phyloP scores from a whole-genome alignment of 1,140 invertebrate genomes.

The Yoshiicerus persimilis region DNA sequence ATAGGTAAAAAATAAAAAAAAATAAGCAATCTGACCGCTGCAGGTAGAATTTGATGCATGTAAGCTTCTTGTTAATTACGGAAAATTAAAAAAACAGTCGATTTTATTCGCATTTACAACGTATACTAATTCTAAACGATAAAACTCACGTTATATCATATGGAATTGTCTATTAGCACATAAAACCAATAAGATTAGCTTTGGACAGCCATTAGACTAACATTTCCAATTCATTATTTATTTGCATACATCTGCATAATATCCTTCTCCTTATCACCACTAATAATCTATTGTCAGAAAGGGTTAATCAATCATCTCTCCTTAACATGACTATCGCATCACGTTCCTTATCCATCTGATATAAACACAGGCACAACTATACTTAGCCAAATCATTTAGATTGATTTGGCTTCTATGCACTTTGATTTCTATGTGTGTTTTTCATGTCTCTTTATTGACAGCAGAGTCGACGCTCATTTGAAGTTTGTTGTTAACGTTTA shows the following conservation, averaged over 20 bases:
- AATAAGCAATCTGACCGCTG: too few relatives aligned
- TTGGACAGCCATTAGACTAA: not conserved
- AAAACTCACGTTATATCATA: too few relatives aligned
- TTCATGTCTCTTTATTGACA: not conserved
- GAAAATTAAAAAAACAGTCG: too few relatives aligned
- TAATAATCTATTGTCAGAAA: conserved; percentile 28
- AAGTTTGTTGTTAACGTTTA: not conserved
- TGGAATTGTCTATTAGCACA: not conserved
- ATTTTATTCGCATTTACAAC: too few relatives aligned
- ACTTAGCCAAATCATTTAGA: not conserved
- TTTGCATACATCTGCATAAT: conserved; percentile 27
- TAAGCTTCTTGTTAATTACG: too few relatives aligned
- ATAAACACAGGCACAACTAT: not conserved
- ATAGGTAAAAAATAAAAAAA: too few relatives aligned
- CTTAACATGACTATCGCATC: conserved; percentile 22
- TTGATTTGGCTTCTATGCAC: not conserved
- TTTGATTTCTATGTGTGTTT: not conserved
- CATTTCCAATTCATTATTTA: conserved; percentile 16
- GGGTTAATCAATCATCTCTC: conserved; percentile 25
- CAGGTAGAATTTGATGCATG: too few relatives aligned
- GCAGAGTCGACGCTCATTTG: not conserved
- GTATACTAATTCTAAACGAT: too few relatives aligned
- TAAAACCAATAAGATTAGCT: not conserved
- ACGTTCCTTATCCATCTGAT: not conserved
- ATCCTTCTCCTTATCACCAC: conserved; percentile 24